Conservation (phyloP, 2,888 invertebrate genomes). For the Phyto melanocephala region DNA sequence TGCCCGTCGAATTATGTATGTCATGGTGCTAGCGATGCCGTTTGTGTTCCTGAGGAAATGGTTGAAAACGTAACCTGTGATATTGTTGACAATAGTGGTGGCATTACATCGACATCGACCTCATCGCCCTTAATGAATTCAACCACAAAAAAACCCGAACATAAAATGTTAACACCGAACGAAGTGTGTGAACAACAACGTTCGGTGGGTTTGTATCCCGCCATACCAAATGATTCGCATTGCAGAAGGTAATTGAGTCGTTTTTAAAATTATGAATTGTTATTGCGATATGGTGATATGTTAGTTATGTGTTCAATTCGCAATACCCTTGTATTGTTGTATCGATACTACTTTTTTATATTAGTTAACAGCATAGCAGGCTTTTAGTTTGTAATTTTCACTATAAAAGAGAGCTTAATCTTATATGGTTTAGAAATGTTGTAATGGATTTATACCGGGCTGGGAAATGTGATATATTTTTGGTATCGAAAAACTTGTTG, state of each 20-base stretch:
- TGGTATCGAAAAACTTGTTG: too few species aligned
- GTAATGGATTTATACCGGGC: too few species aligned
- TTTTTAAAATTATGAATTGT: too few species aligned
- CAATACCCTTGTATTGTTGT: too few species aligned
- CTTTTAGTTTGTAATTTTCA: too few species aligned
- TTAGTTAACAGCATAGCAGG: too few species aligned
- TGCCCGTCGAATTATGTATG: constrained; percentile 72
- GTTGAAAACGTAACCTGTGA: constrained; percentile 71
- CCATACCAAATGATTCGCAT: constrained; percentile 70
- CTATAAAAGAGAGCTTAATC: too few species aligned
- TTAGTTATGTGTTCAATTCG: too few species aligned
- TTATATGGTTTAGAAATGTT: too few species aligned
- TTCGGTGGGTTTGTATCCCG: constrained; percentile 70
- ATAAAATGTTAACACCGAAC: constrained; percentile 63
- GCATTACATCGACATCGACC: constrained; percentile 2
- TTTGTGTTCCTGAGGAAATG: constrained; percentile 68
- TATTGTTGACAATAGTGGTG: constrained; percentile 64
- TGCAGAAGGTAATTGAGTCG: constrained; percentile 70
- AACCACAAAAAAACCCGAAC: constrained; percentile 11
- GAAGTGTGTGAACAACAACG: constrained; percentile 68
- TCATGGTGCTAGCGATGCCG: constrained; percentile 69
- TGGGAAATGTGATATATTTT: too few species aligned
- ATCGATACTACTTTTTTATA: too few species aligned
- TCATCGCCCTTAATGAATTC: neutral
- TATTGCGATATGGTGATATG: too few species aligned